These are phyloP conservation scores for Halcyon leucocephala DNA, from an alignment of 2,797 vertebrate genomes.

Conservation along the genomic window DNA sequence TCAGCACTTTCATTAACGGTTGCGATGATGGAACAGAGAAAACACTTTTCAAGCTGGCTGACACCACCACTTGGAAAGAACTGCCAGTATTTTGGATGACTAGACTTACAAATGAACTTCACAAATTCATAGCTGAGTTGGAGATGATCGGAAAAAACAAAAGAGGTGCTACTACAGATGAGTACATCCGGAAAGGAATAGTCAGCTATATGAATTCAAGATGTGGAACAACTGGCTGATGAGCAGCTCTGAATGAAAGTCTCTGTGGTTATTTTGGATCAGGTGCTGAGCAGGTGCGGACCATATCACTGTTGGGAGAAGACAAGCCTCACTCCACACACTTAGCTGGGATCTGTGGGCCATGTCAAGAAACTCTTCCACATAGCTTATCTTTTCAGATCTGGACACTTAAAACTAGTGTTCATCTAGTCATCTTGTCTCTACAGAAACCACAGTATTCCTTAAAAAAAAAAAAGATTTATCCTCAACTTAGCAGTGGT, in stretches of 20 bases:
- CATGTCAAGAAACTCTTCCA: neutral
- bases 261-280: neutral
- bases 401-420: neutral
- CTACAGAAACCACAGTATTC: neutral
- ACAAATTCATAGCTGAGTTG: neutral
- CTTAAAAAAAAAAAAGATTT: neutral
- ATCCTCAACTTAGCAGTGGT: neutral
- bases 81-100: neutral
- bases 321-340: neutral
- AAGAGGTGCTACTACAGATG: neutral
- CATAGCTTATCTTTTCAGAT: neutral
- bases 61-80: neutral
- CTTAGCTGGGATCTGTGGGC: neutral
- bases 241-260: neutral
- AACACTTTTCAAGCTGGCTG: slow-evolving; percentile 26
- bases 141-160: neutral
- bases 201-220: neutral
- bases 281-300: neutral
- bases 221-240: neutral
- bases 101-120: neutral
- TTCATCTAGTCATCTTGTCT: neutral
- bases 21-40: neutral
- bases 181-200: neutral
- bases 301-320: neutral
- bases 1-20: slow-evolving; percentile 31